A percentile compares a stretch with the other conserved stretches of the same genome.
These are phyloP conservation scores for Ypsolopha scabrella DNA, from an alignment of 2,888 invertebrate genomes.

Conservation along the genomic window DNA sequence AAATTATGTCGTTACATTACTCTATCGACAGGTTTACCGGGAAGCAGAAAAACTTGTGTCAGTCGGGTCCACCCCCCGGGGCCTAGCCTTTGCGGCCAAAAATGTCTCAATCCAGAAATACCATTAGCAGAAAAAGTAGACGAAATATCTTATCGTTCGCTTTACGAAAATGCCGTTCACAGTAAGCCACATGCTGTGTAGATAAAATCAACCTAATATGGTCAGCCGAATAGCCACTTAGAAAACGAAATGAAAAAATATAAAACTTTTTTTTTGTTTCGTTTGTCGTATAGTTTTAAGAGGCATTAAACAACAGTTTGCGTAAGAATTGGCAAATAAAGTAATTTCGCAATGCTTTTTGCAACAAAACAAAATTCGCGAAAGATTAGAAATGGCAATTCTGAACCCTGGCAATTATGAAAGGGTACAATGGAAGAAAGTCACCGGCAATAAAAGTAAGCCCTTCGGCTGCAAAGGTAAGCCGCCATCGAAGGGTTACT, in stretches of 20 bases:
- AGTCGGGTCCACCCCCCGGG: slow-evolving; percentile 49
- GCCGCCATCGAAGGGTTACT: slow-evolving; percentile 62
- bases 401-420: slow-evolving; percentile 55
- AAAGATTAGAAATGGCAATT: slow-evolving; percentile 3
- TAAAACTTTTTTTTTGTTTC: too few relatives aligned
- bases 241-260: too few relatives aligned
- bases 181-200: slow-evolving; percentile 42
- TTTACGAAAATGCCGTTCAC: slow-evolving; percentile 31
- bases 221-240: slow-evolving; percentile 9
- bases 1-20: background rate
- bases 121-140: slow-evolving; percentile 22
- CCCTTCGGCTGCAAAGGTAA: slow-evolving; percentile 55
- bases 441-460: slow-evolving; percentile 60
- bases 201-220: slow-evolving; percentile 32
- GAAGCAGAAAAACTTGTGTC: slow-evolving; percentile 28
- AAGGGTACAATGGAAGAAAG: slow-evolving; percentile 59
- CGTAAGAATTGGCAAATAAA: background rate
- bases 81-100: slow-evolving; percentile 54
- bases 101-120: slow-evolving; percentile 51
- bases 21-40: slow-evolving; percentile 42
- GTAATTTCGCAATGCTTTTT: background rate
- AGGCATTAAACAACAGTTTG: background rate
- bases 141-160: slow-evolving; percentile 11
- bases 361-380: slow-evolving; percentile 1
- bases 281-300: background rate